Evolutionary conservation across 2,113 vertebrate genomes (phyloP).

Genomic region (Malurus alboscapulatus): DNA sequence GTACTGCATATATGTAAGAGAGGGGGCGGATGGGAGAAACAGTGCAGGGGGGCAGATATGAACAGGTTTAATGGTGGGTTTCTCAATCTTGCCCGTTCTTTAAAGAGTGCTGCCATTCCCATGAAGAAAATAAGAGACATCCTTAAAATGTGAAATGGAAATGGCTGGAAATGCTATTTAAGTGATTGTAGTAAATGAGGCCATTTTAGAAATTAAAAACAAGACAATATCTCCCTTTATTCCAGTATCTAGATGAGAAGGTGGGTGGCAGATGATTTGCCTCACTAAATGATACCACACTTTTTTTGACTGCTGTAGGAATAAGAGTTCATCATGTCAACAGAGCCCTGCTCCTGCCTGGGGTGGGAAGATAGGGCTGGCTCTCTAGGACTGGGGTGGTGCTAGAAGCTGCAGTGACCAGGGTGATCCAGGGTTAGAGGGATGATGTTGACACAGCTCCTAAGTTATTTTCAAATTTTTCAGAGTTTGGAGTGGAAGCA

Average conservation of each 20-base stretch:
- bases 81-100: background rate
- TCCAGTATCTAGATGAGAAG: background rate
- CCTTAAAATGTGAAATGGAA: background rate
- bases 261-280: background rate
- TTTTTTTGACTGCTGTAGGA: background rate
- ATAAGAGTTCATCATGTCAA: background rate
- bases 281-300: background rate
- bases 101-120: background rate
- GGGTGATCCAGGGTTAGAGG: background rate
- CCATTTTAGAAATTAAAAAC: background rate
- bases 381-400: background rate
- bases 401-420: background rate
- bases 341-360: background rate
- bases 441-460: background rate
- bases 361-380: background rate
- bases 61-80: background rate
- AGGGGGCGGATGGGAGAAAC: background rate
- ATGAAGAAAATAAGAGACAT: background rate
- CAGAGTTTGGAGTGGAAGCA: background rate
- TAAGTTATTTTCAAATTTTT: background rate
- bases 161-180: background rate
- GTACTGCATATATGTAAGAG: background rate
- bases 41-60: background rate
- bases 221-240: background rate
- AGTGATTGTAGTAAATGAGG: background rate